Conservation (phyloP, 1,140 invertebrate species). For the Drosophila sp. region DNA sequence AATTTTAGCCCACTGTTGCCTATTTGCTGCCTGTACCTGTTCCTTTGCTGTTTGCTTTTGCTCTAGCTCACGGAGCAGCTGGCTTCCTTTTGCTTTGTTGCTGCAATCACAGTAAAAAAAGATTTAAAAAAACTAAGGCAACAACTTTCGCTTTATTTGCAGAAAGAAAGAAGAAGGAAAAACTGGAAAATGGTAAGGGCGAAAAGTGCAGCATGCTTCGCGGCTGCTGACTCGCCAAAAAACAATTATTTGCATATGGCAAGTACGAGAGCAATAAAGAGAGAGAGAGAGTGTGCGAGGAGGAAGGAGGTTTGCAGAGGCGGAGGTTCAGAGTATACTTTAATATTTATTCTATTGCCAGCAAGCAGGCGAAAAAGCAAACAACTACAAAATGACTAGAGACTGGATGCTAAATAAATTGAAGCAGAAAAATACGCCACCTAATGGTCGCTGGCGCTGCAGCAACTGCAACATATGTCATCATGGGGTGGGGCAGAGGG, state of each 20-base stretch:
- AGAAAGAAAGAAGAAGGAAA: conserved; percentile 27
- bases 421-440: conserved; percentile 56
- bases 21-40: conserved; percentile 21
- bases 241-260: conserved; percentile 74
- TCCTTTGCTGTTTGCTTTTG: conserved; percentile 42
- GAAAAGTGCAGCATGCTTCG: conserved; percentile 40
- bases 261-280: not conserved
- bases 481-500: not conserved
- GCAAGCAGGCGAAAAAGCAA: conserved; percentile 20
- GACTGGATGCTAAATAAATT: conserved; percentile 54
- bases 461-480: conserved; percentile 37
- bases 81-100: conserved; percentile 21
- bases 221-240: conserved; percentile 63
- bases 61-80: conserved; percentile 28
- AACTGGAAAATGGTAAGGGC: conserved; percentile 3
- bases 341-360: conserved; percentile 74
- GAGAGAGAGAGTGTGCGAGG: conserved; percentile 5
- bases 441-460: conserved; percentile 35
- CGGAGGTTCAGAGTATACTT: conserved; percentile 29
- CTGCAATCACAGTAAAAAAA: conserved; percentile 53
- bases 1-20: conserved; percentile 32
- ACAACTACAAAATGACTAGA: conserved; percentile 32
- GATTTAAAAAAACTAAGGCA: conserved; percentile 60
- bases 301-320: too few relatives aligned
- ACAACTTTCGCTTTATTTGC: conserved; percentile 63